These are phyloP conservation scores for Pipistrellus pipistrellus DNA, from an alignment of 2,797 vertebrate genomes.

Conservation along the genomic window DNA sequence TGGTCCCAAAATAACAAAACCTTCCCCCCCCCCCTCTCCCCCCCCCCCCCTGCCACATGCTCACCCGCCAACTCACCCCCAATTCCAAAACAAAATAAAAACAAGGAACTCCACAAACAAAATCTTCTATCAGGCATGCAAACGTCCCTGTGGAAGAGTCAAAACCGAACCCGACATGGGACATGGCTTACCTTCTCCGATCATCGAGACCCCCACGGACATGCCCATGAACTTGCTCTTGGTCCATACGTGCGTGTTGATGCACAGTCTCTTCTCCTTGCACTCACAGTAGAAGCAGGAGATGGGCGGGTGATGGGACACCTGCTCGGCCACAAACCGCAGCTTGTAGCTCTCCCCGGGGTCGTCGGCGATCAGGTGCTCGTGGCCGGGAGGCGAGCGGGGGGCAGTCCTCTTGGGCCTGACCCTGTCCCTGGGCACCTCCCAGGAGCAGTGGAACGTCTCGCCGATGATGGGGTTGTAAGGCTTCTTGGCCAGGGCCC, in stretches of 20 bases:
- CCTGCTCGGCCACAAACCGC: constrained; percentile 95
- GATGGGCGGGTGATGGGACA: constrained; percentile 96
- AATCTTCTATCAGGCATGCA: rapidly evolving
- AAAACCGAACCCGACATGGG: rapidly evolving
- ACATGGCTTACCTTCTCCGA: constrained; percentile 94
- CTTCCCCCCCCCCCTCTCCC: too few relatives aligned
- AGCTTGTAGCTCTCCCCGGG: constrained; percentile 90
- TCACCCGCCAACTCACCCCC: background rate
- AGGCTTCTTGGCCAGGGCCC: constrained; percentile 96
- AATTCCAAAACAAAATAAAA: background rate
- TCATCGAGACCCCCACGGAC: constrained; percentile 97
- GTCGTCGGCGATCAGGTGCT: constrained; percentile 56
- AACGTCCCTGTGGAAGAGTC: rapidly evolving
- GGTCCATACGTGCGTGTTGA: constrained; percentile 95
- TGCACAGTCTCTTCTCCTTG: constrained; percentile 94
- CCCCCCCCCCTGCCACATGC: too few relatives aligned
- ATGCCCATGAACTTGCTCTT: constrained; percentile 99
- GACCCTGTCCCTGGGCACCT: constrained; percentile 93
- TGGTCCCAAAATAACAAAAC: background rate
- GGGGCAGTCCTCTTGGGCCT: constrained; percentile 83
- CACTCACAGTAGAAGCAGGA: constrained; percentile 98
- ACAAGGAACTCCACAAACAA: rapidly evolving
- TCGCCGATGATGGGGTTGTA: constrained; percentile 97
- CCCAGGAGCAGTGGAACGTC: constrained; percentile 97
- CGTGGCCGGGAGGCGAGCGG: background rate